A percentile compares a stretch with the other conserved stretches of the same genome.
These are phyloP conservation scores for Protobothrops flavoviridis DNA, from an alignment of 2,113 vertebrate species.

Conservation along the genomic window DNA sequence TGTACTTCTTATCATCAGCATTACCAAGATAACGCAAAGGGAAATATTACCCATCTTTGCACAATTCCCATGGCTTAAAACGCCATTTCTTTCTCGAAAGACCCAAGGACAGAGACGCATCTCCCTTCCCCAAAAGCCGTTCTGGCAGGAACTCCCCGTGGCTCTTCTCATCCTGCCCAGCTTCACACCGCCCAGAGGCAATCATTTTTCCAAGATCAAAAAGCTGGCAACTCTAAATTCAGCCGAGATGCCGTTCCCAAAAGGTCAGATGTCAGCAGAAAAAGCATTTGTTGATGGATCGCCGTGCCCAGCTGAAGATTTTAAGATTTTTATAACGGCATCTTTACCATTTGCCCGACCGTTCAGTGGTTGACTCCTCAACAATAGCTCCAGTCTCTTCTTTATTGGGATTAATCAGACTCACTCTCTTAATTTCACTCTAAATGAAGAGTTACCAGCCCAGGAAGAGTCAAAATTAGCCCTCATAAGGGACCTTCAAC, in stretches of 20 bases:
- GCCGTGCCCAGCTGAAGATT: slow-evolving; percentile 5
- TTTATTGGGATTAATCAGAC: background rate
- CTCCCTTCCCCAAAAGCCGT: background rate
- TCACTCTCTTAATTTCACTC: background rate
- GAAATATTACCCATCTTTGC: background rate
- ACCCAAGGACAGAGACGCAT: background rate
- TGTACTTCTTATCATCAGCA: background rate
- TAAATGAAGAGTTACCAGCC: background rate
- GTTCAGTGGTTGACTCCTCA: background rate
- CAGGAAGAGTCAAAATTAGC: background rate
- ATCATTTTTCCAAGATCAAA: background rate
- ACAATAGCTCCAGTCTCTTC: background rate
- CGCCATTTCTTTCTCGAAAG: background rate
- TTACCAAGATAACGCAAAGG: background rate
- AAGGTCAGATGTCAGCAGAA: accelerated
- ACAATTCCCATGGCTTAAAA: background rate
- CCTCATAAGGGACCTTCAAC: background rate
- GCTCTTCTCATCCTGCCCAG: background rate
- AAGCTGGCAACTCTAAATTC: background rate
- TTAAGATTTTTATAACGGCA: background rate
- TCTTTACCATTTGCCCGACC: background rate
- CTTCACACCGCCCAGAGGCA: background rate
- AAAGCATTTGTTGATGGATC: slow-evolving; percentile 12
- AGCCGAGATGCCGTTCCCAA: background rate
- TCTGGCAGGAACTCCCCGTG: background rate